Evolutionary conservation across 2,888 invertebrate genomes (phyloP), one percentile per base, ranked within the genome.

Genomic region (Chouioia cunea): DNA sequence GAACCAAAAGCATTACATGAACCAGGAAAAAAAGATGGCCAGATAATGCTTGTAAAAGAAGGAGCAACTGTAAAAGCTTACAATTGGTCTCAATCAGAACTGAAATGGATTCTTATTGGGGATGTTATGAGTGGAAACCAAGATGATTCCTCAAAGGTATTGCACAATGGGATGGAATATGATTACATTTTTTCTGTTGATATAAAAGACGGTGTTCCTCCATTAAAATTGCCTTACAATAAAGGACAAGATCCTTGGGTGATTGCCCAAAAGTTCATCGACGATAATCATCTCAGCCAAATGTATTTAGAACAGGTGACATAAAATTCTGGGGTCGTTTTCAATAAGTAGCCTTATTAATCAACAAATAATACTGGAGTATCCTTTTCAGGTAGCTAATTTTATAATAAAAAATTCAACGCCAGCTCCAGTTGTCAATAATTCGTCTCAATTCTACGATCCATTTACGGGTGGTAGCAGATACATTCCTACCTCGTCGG

Each of bases 101-200:
- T 88, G 60, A 88, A 90, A 50, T 98, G 97, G 97, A 90, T 90
- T 71, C 92, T 94, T 83, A 88, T 97, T 16, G 97, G 97, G 0
- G 96, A 97, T 82, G 96, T 97, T 2, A 90, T 95, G 80, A 96
- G 97, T 0, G 91, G 92, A 2, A 89, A 89, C 0, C 90, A 92
- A 76, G 86, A 86, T 4, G 87, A 89, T 0, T 89, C 90, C 0
- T 94, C 93, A 23, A 96, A 95, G 86, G 92, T 92, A 6, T 87
- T 93, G 79, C 91, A 90, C 81, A 93, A 97, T 81, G 97, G 97
- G 77, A 91, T 94, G 88, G 93, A 95, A 80, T 99, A 97, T 82
- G 99, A 99, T 87, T 97, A 91, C 86, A 97, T 98, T 36, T 98
- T 99, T 85, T 93, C 91, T 76, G 96, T 99, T n/a, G 97, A 97